These are phyloP conservation scores for Magallana gigas DNA, from an alignment of 1,140 invertebrate species.

Conservation along the genomic window DNA sequence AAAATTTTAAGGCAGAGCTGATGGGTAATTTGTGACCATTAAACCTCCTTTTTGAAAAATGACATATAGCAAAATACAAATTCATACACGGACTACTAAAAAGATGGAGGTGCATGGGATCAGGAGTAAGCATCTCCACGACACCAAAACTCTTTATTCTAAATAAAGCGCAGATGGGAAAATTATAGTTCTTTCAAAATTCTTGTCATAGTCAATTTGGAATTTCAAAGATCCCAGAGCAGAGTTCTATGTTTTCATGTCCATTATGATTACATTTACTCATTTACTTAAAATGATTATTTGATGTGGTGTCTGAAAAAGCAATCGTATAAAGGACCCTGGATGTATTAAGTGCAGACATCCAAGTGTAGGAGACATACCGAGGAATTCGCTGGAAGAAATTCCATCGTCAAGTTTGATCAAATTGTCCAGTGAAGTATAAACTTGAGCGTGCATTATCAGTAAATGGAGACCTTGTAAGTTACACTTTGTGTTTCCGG, in stretches of 20 bases:
- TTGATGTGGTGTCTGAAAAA: not conserved
- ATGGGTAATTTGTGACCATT: too few relatives aligned
- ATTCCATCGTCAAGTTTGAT: slow-evolving; percentile 23
- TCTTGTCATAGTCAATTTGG: too few relatives aligned
- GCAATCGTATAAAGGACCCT: slow-evolving; percentile 8
- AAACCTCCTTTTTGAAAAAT: too few relatives aligned
- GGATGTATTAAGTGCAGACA: slow-evolving; percentile 24
- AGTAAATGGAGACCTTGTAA: slow-evolving; percentile 27
- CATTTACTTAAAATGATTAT: slow-evolving; percentile 17
- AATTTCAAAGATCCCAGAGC: too few relatives aligned
- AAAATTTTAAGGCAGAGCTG: too few relatives aligned
- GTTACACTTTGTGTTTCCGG: slow-evolving; percentile 22
- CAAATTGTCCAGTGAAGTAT: slow-evolving; percentile 24
- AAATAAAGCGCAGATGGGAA: too few relatives aligned
- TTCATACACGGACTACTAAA: too few relatives aligned
- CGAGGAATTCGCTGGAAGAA: slow-evolving; percentile 30
- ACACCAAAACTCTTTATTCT: too few relatives aligned
- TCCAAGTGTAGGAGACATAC: not conserved
- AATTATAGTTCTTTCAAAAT: too few relatives aligned
- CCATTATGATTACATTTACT: slow-evolving; percentile 31
- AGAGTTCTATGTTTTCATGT: slow-evolving; percentile 29
- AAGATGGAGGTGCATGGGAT: too few relatives aligned
- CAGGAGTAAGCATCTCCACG: too few relatives aligned
- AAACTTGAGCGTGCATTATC: slow-evolving; percentile 6
- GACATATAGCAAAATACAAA: too few relatives aligned